These are phyloP conservation scores for Sebastes diploproa DNA, from an alignment of 2,797 vertebrate species.

Conservation along the genomic window DNA sequence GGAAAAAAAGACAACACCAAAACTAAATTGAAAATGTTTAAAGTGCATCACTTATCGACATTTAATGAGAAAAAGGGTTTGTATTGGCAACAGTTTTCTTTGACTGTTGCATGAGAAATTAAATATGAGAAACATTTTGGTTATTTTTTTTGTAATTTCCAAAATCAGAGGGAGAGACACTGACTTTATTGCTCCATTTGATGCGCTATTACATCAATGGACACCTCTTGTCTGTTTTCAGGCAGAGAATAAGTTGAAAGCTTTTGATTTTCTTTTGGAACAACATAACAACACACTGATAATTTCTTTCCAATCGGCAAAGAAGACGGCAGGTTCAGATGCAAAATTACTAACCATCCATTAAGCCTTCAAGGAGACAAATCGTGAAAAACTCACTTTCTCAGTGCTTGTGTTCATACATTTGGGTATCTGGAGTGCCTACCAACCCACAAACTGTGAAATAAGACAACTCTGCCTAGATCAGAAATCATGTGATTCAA, in stretches of 20 bases:
- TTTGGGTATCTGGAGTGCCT: too few relatives aligned
- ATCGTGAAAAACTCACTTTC: too few relatives aligned
- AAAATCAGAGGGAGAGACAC: neutral
- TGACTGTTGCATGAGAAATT: neutral
- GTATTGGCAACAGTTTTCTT: neutral
- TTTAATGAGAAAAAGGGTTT: neutral
- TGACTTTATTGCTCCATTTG: neutral
- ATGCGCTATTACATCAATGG: neutral
- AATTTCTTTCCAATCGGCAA: neutral
- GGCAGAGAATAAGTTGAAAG: constrained; percentile 34
- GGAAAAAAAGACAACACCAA: neutral
- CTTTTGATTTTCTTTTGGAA: constrained; percentile 25
- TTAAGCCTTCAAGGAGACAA: neutral
- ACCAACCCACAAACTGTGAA: too few relatives aligned
- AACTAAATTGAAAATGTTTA: neutral
- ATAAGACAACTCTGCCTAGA: too few relatives aligned
- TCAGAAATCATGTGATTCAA: neutral
- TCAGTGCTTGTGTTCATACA: too few relatives aligned
- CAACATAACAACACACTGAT: neutral
- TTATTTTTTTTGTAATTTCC: neutral
- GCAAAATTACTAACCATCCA: neutral
- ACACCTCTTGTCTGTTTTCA: neutral
- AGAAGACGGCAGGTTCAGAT: neutral
- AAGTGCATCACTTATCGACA: neutral
- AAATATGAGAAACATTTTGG: neutral